A percentile compares a stretch with the other conserved stretches of the same genome.
Conservation (phyloP, 2,888 invertebrate genomes). For the Elegia similella region DNA sequence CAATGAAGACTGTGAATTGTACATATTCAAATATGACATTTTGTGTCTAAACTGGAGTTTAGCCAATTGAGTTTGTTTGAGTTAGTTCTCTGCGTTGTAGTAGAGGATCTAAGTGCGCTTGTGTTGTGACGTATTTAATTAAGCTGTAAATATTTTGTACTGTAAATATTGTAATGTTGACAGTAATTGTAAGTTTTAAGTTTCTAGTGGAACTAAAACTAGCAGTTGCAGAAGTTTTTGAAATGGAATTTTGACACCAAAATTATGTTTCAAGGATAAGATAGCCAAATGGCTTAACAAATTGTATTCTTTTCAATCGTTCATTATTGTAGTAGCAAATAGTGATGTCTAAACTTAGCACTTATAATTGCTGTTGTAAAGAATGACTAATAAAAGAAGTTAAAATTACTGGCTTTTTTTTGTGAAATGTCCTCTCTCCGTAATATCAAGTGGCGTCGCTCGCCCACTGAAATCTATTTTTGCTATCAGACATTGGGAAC, state of each 20-base stretch:
- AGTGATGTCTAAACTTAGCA: constrained; percentile 51
- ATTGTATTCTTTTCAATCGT: constrained; percentile 1
- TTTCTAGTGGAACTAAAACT: constrained; percentile 44
- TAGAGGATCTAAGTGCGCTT: constrained; percentile 42
- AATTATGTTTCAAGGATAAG: constrained; percentile 28
- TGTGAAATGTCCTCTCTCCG: neutral
- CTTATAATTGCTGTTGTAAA: constrained; percentile 71
- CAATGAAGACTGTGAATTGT: too few species aligned
- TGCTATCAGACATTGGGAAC: constrained; percentile 1
- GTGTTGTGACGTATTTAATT: constrained; percentile 51
- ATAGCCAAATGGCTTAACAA: neutral
- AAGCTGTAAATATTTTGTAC: constrained; percentile 69
- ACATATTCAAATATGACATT: neutral
- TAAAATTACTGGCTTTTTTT: constrained; percentile 30
- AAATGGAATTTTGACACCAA: constrained; percentile 32
- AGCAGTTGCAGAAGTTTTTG: constrained; percentile 40
- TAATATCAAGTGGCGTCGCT: neutral
- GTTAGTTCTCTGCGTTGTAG: constrained; percentile 66
- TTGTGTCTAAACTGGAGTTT: constrained; percentile 22
- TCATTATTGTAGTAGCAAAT: constrained; percentile 30
- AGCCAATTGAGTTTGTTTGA: constrained; percentile 41
- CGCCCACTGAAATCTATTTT: constrained; percentile 9
- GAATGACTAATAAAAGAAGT: constrained; percentile 58
- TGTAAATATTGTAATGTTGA: constrained; percentile 53
- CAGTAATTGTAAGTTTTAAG: constrained; percentile 74